phyloP scores from a whole-genome alignment of 2,797 vertebrate species.

The Salmo trutta region DNA sequence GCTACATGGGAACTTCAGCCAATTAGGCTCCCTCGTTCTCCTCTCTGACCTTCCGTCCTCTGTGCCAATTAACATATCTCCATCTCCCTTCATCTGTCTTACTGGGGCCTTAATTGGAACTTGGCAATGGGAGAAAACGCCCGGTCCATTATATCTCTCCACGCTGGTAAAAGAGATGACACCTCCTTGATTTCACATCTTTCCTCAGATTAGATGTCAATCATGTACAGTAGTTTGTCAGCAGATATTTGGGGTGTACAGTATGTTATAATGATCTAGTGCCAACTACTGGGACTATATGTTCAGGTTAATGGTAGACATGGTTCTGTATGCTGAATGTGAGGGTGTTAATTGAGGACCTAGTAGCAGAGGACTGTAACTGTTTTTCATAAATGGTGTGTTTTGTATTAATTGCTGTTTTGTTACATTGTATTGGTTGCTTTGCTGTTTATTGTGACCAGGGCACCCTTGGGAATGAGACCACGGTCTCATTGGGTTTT shows the following conservation, averaged over 20 bases:
- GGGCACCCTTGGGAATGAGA: no score
- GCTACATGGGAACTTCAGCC: slow-evolving; percentile 8
- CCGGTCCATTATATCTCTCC: slow-evolving; percentile 31
- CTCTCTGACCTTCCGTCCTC: slow-evolving; percentile 30
- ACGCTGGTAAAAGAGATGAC: not conserved
- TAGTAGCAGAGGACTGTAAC: no score
- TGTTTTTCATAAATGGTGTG: no score
- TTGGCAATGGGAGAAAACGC: slow-evolving; percentile 29
- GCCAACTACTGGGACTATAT: not conserved
- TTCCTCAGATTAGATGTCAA: not conserved
- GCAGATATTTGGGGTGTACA: not conserved
- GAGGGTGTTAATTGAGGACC: no score
- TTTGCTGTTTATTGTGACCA: no score
- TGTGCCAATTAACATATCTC: slow-evolving; percentile 47
- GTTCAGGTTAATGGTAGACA: not conserved
- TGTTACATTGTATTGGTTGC: no score
- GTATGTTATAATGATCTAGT: not conserved
- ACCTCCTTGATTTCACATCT: not conserved
- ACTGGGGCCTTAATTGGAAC: slow-evolving; percentile 33
- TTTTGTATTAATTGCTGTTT: no score
- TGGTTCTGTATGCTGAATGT: not conserved
- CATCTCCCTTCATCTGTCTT: slow-evolving; percentile 30
- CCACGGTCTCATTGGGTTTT: no score
- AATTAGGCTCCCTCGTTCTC: slow-evolving; percentile 39
- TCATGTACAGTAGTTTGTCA: not conserved